Conservation (phyloP, 2,888 invertebrate species). For the Polietes domitor region DNA sequence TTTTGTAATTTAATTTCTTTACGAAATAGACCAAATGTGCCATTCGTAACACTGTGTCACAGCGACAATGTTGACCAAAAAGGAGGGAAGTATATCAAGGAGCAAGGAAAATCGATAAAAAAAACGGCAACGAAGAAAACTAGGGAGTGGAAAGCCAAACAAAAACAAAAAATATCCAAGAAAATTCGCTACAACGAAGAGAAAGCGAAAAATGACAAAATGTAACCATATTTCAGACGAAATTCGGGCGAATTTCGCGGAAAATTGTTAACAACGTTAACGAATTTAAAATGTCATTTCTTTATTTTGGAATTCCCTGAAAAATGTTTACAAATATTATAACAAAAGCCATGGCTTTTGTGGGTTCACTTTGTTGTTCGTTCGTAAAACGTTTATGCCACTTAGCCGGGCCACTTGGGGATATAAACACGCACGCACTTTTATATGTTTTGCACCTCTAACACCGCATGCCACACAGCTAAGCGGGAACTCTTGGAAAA, state of each 20-base stretch:
- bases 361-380: too few species aligned
- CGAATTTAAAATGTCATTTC: too few species aligned
- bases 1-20: too few species aligned
- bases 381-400: not conserved
- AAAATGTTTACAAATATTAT: too few species aligned
- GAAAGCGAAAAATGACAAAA: not conserved
- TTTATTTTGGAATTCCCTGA: too few species aligned
- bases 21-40: too few species aligned
- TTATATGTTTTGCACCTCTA: slow-evolving; percentile 56
- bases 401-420: slow-evolving; percentile 38
- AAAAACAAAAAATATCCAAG: slow-evolving; percentile 50
- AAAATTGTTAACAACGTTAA: too few species aligned
- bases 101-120: slow-evolving; percentile 16
- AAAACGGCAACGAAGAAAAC: slow-evolving; percentile 34
- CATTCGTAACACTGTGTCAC: too few species aligned
- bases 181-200: slow-evolving; percentile 13
- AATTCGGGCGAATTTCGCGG: too few species aligned
- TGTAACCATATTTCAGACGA: not conserved
- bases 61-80: not conserved
- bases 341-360: too few species aligned
- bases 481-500: not conserved
- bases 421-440: slow-evolving; percentile 58
- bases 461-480: slow-evolving; percentile 45
- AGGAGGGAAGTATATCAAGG: not conserved
- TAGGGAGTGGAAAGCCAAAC: slow-evolving; percentile 56